Evolutionary conservation across 2,888 invertebrate species (phyloP), one percentile per base, ranked within the genome.

Genomic region (Drosophila greeni): DNA sequence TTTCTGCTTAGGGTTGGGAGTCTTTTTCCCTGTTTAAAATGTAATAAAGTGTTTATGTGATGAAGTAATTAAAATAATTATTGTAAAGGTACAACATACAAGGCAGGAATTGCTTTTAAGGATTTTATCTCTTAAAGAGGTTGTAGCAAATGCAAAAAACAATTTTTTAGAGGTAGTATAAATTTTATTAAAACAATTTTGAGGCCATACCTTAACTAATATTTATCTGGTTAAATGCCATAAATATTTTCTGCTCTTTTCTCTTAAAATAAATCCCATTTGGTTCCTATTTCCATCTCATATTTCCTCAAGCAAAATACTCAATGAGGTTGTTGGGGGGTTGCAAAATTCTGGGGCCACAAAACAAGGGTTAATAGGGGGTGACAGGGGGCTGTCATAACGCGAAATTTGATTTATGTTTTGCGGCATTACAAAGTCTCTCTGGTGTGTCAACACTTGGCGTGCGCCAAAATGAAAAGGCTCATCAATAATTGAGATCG

Each of bases 401-500:
- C 51, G 26, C 23, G 31, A 1, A 43, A 16, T 34, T 18, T 62
- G 61, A 62, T 62, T 62, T 60, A 51, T 62, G 51, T 43, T 42
- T 42, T 51, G 61, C 34, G 12, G 36, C 34, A 51, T 60, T 42
- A 24, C 23, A 51, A 62, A 37, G 61, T 42, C 31, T 37, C 31
- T 43, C 36, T 26, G 24, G 52, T 52, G 51, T 61, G 62, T 62
- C 62, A 62, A 62, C 61, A 62, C 60, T 42, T 42, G 14, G 47
- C 33, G 43, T 37, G 18, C 40, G 29, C 6, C 43, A 45, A 45
- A 45, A 45, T 45, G 57, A 45, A 57, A 43, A n/a, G 61, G 11
- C 43, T 61, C 51, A 61, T 62, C 43, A 61, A 62, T 62, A 61
- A 62, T 62, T 62, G 31, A 61, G 42, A 31, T 24, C 31, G 51